A percentile compares a stretch with the other conserved stretches of the same genome.
Evolutionary conservation across 2,888 invertebrate genomes (phyloP).

Genomic region (Anorthoa munda): DNA sequence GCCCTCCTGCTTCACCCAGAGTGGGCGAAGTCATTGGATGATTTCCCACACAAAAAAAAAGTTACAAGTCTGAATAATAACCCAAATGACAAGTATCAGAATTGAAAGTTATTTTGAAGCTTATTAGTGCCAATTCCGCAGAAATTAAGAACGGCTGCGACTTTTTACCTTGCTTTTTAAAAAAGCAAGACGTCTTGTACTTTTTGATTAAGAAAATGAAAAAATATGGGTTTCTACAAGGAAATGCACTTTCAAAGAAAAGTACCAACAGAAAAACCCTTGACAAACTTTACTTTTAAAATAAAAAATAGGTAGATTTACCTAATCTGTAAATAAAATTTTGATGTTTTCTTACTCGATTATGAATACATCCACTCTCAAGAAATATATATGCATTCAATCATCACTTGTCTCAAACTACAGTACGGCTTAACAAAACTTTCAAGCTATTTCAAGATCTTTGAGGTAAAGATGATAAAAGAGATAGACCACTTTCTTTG

Average conservation of each 20-base stretch:
- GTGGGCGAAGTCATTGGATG: no score
- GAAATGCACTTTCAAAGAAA: neutral
- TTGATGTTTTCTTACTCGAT: neutral
- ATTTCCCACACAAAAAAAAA: no score
- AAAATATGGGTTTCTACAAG: neutral
- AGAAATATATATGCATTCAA: constrained; percentile 17
- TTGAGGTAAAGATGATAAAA: neutral
- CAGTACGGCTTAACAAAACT: neutral
- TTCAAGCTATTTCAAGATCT: neutral
- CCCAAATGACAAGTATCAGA: no score
- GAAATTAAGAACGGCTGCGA: no score
- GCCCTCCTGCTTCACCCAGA: no score
- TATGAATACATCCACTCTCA: neutral
- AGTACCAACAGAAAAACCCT: neutral
- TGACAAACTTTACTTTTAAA: neutral
- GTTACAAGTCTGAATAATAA: no score
- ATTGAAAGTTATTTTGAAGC: no score
- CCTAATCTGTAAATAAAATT: no score
- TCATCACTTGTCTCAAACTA: neutral
- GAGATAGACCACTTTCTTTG: no score
- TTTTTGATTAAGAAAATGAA: neutral
- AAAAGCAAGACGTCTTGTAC: no score
- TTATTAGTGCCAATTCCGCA: no score
- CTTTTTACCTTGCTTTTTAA: no score
- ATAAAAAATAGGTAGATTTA: neutral